Evolutionary conservation across 2,797 vertebrate species (phyloP), one percentile per base, ranked within the genome.

Genomic region (Hyperoplus immaculatus): DNA sequence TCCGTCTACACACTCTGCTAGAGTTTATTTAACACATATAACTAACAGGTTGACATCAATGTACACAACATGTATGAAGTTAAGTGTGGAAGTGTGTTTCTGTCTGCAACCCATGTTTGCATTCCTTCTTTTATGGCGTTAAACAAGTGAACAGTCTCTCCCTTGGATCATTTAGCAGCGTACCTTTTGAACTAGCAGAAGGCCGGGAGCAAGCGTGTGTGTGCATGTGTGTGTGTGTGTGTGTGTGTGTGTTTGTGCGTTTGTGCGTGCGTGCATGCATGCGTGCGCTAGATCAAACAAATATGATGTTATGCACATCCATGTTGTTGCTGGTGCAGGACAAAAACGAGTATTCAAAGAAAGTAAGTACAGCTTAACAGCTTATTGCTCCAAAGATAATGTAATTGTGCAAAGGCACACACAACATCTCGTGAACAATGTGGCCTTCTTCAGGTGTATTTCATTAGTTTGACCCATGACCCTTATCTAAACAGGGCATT

Each of bases 101-200:
- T 41, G 42, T 54, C n/a, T 66, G 8, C 16, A 8, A 21, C 41
- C 42, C 54, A 16, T 56, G 64, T 69, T 54, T 71, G 42, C 8
- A 14, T 61, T 73, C 78, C 71, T 77, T 83, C 58, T 87, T 79
- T 77, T 75, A 78, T 68, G 72, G 29, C 45, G 72, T 67, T 59
- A 77, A 69, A 77, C 55, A 83, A 82, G 70, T 46, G 56, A 71
- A 53, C 49, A 53, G 8, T 72, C 70, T 49, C 46, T 65, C 69
- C 82, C 66, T 76, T 15, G 77, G 71, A 83, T 83, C 72, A 76
- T 75, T 83, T 79, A 72, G 55, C 21, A 46, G 58, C 55, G n/a
- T 63, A 77, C 79, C 71, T 78, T 88, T 90, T 92, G 83, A 90
- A 90, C 72, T 83, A 85, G 69, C 68, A 78, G 41, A 78, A 43